phyloP scores from a whole-genome alignment of 2,113 vertebrate genomes.

The Circaetus gallicus region DNA sequence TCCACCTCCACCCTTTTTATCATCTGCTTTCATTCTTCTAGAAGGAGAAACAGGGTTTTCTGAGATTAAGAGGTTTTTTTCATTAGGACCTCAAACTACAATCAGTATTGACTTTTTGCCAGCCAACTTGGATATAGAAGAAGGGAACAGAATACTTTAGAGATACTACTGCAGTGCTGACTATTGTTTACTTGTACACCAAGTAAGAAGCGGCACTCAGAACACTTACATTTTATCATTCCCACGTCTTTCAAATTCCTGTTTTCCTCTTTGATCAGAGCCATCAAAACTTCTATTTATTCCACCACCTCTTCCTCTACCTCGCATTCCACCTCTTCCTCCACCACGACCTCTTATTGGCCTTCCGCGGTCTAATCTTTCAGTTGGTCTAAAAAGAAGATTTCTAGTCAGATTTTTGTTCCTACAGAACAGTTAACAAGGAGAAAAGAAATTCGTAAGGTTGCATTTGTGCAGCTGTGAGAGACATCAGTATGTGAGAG shows the following conservation, averaged over 20 bases:
- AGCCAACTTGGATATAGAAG: neutral
- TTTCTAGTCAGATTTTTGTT: neutral
- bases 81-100: neutral
- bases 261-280: slow-evolving; percentile 80
- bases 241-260: slow-evolving; percentile 81
- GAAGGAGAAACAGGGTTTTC: neutral
- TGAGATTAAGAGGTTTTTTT: neutral
- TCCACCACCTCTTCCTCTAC: slow-evolving; percentile 75
- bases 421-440: neutral
- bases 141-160: neutral
- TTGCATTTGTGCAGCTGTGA: neutral
- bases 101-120: neutral
- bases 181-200: neutral
- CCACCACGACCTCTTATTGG: slow-evolving; percentile 64
- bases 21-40: slow-evolving; percentile 76
- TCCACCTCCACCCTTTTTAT: slow-evolving; percentile 77
- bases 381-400: slow-evolving; percentile 55
- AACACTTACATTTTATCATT: slow-evolving; percentile 78
- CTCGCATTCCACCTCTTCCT: slow-evolving; percentile 67
- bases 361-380: slow-evolving; percentile 62
- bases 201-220: neutral
- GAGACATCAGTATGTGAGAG: neutral
- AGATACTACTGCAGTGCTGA: neutral
- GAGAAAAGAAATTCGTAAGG: neutral
- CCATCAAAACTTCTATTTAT: slow-evolving; percentile 67